Conservation (phyloP, 2,113 vertebrate species). For the Raja brachyura region DNA sequence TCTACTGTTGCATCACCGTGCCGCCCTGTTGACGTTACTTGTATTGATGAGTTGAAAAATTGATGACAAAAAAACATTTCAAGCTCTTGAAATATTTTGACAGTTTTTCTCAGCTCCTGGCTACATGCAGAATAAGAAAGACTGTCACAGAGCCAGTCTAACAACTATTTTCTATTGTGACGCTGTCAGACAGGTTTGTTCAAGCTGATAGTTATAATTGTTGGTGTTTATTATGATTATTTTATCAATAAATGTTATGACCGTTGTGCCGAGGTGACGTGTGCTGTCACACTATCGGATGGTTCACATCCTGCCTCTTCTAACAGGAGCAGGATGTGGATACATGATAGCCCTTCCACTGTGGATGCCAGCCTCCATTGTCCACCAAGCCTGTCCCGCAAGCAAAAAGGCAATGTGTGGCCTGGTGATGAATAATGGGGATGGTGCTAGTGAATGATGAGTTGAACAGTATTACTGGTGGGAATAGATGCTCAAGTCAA, state of each 20-base stretch:
- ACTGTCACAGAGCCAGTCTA: not conserved
- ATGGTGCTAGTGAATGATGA: not conserved
- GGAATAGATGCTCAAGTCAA: not conserved
- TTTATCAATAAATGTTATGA: slow-evolving; percentile 5
- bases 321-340: not conserved
- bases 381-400: not conserved
- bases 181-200: not conserved
- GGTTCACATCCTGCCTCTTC: not conserved
- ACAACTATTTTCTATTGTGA: not conserved
- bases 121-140: not conserved
- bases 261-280: too few species aligned
- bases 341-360: not conserved
- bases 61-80: not conserved
- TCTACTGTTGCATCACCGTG: too few species aligned
- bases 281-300: not conserved
- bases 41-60: not conserved
- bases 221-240: slow-evolving; percentile 1
- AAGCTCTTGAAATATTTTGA: slow-evolving; percentile 19
- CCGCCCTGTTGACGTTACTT: not conserved
- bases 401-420: not conserved
- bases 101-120: not conserved
- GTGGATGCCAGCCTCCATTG: not conserved
- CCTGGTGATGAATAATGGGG: not conserved
- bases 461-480: not conserved
- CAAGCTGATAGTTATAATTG: not conserved